Evolutionary conservation across 92 coral and sea anemone species (phyloP), one percentile per base, ranked within the genome.

Genomic region (Porites lobata): DNA sequence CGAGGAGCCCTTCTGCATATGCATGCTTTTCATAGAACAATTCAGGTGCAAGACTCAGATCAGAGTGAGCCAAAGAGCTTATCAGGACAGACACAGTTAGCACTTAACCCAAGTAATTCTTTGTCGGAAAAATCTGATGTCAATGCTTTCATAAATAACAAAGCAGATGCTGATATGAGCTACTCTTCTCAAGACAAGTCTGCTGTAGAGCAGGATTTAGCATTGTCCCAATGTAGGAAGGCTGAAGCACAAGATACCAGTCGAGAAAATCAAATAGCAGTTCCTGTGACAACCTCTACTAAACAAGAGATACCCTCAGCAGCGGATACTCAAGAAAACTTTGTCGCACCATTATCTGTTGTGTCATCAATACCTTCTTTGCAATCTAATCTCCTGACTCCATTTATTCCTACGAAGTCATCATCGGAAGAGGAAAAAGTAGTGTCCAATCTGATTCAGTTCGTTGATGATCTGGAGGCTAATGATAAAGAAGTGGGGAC

Each of bases 21-120:
- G 78, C 96, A 82, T n/a, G 93, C 91, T 76, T 88, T 95, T 71
- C 91, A 86, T 50, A 90, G 51, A 74, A 64, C 87, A 50, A 73
- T 19, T 74, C 80, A 84, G 20, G 64, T 10, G 9, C 78, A 69
- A 21, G 86, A 82, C 19, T 2, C 43, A 18, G 72, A 74, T 24
- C 71, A 59, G 58, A 83, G 29, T 13, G 80, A 61, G 10, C 87
- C 69, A 29, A 69, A 32, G n/a, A 69, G 10, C 38, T 3, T 53
- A 29, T 68, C 29, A 24, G 67, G 53, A 32, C 67, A 84, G 14
- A 43, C 64, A 50, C 86, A 56, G 32, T 13, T 43, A 29, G 38
- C 9, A 1, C 68, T 29, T 24, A 70, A 82, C 64, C 78, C 26
- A 69, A 82, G 57, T 69, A 69, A 69, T n/a, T 26, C 78, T 65